Conservation (phyloP, 2,113 vertebrate species). For the Leiothrix lutea region DNA sequence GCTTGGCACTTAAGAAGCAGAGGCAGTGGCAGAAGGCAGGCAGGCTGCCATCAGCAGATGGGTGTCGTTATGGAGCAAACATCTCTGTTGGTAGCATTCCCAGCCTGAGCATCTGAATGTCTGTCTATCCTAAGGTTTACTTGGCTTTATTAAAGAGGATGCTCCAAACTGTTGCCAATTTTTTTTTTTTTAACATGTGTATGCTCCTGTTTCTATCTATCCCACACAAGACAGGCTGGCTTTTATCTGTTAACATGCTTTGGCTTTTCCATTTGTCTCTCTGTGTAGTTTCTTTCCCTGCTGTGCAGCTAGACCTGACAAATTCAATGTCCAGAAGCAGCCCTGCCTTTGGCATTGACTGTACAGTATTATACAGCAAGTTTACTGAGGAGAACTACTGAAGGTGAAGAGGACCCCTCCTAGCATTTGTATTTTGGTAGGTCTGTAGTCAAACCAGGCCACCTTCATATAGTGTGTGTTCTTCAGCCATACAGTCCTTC, state of each 20-base stretch:
- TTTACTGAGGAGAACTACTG: not conserved
- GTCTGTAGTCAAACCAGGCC: not conserved
- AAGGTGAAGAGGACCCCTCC: not conserved
- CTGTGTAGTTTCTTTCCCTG: not conserved
- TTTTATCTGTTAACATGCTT: not conserved
- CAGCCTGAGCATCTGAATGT: slow-evolving; percentile 34
- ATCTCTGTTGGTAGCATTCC: slow-evolving; percentile 6
- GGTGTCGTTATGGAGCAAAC: not conserved
- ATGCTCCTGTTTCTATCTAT: not conserved
- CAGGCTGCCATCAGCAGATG: slow-evolving; percentile 44
- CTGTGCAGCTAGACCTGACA: not conserved
- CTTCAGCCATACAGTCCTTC: not conserved
- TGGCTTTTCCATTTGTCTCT: not conserved
- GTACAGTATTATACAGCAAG: not conserved
- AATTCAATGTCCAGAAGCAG: not conserved
- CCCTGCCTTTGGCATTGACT: not conserved
- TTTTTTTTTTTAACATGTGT: slow-evolving; percentile 10
- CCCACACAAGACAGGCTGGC: not conserved
- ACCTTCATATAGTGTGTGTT: not conserved
- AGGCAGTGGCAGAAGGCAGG: slow-evolving; percentile 16
- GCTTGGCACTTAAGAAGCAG: not conserved
- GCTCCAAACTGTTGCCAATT: not conserved
- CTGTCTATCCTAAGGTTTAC: slow-evolving; percentile 36
- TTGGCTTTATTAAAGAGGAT: slow-evolving; percentile 41
- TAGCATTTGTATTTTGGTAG: not conserved